Percentiles rank a stretch among this genome's conserved stretches.
Conservation (phyloP, 2,797 vertebrate species). For the Coendou prehensilis region DNA sequence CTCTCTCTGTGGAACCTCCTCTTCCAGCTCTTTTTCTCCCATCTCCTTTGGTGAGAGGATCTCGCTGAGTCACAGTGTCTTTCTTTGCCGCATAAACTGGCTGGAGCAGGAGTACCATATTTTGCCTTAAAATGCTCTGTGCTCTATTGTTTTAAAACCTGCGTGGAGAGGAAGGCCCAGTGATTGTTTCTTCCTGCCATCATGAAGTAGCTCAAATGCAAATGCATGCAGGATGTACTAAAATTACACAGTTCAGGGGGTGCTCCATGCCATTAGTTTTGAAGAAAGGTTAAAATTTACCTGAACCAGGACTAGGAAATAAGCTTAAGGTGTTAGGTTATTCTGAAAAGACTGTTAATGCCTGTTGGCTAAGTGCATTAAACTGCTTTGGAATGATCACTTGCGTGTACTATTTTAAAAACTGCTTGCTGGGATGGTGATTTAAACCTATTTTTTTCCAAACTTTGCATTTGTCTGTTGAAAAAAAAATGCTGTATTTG, state of each 20-base stretch:
- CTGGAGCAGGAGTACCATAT: not conserved
- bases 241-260: slow-evolving; percentile 33
- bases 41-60: not conserved
- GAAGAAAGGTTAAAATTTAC: slow-evolving; percentile 65
- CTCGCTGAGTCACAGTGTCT: slow-evolving; percentile 18
- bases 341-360: slow-evolving; percentile 75
- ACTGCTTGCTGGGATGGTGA: slow-evolving; percentile 79
- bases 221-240: slow-evolving; percentile 5
- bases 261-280: not conserved
- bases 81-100: not conserved
- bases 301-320: slow-evolving; percentile 76
- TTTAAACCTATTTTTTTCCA: slow-evolving; percentile 77
- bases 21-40: not conserved
- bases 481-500: slow-evolving; percentile 63
- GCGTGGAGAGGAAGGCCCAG: not conserved
- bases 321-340: slow-evolving; percentile 78
- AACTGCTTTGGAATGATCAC: slow-evolving; percentile 78
- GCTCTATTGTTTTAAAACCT: slow-evolving; percentile 47
- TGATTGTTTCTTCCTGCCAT: slow-evolving; percentile 33
- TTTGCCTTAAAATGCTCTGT: not conserved
- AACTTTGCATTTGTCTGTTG: slow-evolving; percentile 75
- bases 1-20: not conserved
- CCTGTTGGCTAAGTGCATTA: slow-evolving; percentile 78
- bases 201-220: slow-evolving; percentile 21
- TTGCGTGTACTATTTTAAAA: slow-evolving; percentile 72